Percentiles rank a stretch among this genome's conserved stretches.
These are phyloP conservation scores for Cheilosia scutellata DNA, from an alignment of 2,888 invertebrate species.

Conservation along the genomic window DNA sequence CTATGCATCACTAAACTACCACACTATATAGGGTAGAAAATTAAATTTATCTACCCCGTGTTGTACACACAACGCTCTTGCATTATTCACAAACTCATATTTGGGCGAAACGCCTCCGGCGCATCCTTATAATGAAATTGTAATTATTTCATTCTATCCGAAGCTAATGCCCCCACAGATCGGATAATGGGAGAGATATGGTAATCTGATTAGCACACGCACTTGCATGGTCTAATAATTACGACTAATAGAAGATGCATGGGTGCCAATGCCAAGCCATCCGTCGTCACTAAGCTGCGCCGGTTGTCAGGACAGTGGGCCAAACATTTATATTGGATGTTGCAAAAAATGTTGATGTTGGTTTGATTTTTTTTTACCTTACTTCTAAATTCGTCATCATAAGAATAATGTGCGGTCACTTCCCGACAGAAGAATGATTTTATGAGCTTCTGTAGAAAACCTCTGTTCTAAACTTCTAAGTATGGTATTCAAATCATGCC, in stretches of 20 bases:
- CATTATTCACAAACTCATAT: slow-evolving; percentile 15
- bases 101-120: slow-evolving; percentile 50
- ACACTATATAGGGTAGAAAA: not conserved
- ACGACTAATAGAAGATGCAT: slow-evolving; percentile 53
- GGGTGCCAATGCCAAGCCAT: slow-evolving; percentile 26
- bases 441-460: too few relatives aligned
- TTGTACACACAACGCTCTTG: too few relatives aligned
- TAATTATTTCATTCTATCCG: slow-evolving; percentile 67
- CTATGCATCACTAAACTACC: not conserved
- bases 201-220: slow-evolving; percentile 66
- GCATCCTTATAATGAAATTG: slow-evolving; percentile 60
- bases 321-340: too few relatives aligned
- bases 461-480: too few relatives aligned
- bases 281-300: not conserved
- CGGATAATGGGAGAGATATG: slow-evolving; percentile 58
- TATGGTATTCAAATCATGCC: too few relatives aligned
- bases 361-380: too few relatives aligned
- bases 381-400: too few relatives aligned
- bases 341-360: too few relatives aligned
- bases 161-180: slow-evolving; percentile 49
- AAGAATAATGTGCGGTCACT: too few relatives aligned
- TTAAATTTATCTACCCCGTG: not conserved
- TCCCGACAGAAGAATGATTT: too few relatives aligned
- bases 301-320: not conserved
- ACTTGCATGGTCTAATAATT: slow-evolving; percentile 53